phyloP scores from a whole-genome alignment of 2,888 invertebrate genomes.

The Phania funesta region DNA sequence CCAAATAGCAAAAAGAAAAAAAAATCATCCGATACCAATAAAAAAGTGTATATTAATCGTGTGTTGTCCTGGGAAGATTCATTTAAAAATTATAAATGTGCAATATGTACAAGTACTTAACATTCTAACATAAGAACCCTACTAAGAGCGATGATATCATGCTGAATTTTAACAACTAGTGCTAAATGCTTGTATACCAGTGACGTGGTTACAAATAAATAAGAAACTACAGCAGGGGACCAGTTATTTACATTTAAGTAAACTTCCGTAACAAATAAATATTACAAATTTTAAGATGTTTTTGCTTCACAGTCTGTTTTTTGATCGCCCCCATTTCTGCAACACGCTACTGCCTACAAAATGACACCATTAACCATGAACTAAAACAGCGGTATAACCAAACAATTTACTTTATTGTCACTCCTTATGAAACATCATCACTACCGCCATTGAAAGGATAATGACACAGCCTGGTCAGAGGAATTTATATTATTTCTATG shows the following conservation, averaged over 20 bases:
- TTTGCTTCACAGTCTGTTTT: too few species aligned
- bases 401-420: slow-evolving; percentile 3
- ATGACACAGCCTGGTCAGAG: slow-evolving; percentile 46
- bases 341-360: background rate
- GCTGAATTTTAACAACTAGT: background rate
- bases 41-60: too few species aligned
- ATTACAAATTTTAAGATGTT: too few species aligned
- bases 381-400: background rate
- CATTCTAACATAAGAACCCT: slow-evolving; percentile 34
- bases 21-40: too few species aligned
- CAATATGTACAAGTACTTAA: slow-evolving; percentile 23
- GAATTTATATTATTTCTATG: too few species aligned
- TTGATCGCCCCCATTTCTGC: background rate
- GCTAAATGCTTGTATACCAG: background rate
- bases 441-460: slow-evolving; percentile 32
- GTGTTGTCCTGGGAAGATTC: background rate
- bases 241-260: too few species aligned
- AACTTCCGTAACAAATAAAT: too few species aligned
- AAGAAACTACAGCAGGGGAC: too few species aligned
- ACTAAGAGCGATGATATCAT: slow-evolving; percentile 49
- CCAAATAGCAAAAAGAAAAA: too few species aligned
- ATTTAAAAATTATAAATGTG: background rate
- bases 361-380: background rate
- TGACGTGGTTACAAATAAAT: background rate
- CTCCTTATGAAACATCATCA: slow-evolving; percentile 1